These are phyloP conservation scores for Eulemur albifrons DNA, from an alignment of 2,797 vertebrate species.

Conservation along the genomic window DNA sequence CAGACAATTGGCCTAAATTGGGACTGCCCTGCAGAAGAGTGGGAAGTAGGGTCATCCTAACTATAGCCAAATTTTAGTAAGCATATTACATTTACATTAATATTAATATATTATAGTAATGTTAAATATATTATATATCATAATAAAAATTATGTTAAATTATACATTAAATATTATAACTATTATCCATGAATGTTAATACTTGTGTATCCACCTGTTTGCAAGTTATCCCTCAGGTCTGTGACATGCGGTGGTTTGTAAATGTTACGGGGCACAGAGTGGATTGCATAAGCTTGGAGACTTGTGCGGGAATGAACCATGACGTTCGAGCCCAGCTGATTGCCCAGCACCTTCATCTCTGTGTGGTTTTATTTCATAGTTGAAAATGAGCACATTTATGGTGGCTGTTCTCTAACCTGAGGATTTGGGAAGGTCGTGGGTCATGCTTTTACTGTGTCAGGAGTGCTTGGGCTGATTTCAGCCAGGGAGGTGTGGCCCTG, in stretches of 20 bases:
- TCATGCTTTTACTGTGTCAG: background rate
- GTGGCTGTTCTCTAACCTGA: background rate
- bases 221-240: background rate
- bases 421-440: background rate
- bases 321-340: background rate
- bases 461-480: background rate
- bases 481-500: background rate
- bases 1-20: background rate
- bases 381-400: background rate
- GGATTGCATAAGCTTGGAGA: background rate
- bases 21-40: background rate
- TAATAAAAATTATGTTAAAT: background rate
- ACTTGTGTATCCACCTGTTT: background rate
- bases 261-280: background rate
- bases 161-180: background rate
- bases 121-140: background rate
- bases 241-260: background rate
- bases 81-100: background rate
- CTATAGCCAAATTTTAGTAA: background rate
- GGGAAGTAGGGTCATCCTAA: background rate
- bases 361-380: background rate
- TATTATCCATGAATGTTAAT: background rate
- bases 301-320: background rate
- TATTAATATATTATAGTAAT: background rate
- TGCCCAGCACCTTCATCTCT: background rate